These are phyloP conservation scores for Clarias gariepinus DNA, from an alignment of 2,113 vertebrate genomes.

Conservation along the genomic window DNA sequence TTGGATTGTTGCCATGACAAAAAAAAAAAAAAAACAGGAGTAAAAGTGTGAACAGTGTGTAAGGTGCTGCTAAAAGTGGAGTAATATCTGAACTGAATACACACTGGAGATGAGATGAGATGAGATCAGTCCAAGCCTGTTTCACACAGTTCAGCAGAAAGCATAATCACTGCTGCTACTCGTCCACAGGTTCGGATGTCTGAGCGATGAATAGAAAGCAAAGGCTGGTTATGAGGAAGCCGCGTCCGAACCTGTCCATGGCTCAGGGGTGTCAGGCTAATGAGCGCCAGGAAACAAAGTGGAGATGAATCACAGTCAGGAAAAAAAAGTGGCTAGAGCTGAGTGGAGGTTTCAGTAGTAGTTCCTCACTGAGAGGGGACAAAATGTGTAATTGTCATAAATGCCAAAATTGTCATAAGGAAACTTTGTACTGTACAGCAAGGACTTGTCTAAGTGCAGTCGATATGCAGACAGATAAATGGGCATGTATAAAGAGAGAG, in stretches of 20 bases:
- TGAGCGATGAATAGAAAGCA: not conserved
- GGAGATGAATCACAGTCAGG: not conserved
- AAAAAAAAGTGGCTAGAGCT: too few relatives aligned
- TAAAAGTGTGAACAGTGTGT: not conserved
- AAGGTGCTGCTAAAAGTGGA: not conserved
- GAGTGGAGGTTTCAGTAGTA: not conserved
- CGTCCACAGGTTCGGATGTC: not conserved
- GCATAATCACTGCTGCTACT: not conserved
- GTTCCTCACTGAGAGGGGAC: not conserved
- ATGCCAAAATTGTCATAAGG: not conserved
- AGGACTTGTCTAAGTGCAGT: not conserved
- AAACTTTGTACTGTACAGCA: not conserved
- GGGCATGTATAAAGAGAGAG: not conserved
- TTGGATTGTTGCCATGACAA: not conserved
- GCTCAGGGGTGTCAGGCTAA: slow-evolving; percentile 1
- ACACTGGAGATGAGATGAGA: not conserved
- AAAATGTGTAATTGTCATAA: not conserved
- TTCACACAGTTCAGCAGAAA: not conserved
- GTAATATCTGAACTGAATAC: not conserved
- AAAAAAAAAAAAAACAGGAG: not conserved
- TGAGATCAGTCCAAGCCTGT: not conserved
- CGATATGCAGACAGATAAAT: not conserved
- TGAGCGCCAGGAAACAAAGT: not conserved
- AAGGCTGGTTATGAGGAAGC: not conserved
- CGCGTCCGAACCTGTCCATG: not conserved